Conservation (phyloP, 2,797 vertebrate species). For the Nyctalus aviator region DNA sequence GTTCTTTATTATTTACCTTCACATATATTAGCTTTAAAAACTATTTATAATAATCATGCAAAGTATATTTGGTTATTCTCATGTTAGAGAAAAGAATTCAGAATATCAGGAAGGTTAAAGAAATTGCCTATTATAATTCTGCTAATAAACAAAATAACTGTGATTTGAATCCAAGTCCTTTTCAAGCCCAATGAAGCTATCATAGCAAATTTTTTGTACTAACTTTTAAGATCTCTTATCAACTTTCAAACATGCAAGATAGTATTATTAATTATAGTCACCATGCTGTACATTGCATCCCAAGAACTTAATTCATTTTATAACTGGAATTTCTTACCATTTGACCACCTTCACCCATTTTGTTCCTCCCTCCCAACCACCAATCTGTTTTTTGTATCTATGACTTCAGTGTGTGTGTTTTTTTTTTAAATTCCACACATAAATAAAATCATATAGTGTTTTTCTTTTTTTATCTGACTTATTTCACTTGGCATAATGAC, state of each 20-base stretch:
- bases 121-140: neutral
- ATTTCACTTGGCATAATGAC: neutral
- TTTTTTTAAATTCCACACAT: neutral
- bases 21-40: conserved; percentile 43
- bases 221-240: neutral
- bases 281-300: neutral
- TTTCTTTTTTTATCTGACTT: neutral
- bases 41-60: neutral
- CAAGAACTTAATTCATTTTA: neutral
- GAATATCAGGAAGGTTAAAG: conserved; percentile 38
- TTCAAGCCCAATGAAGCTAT: neutral
- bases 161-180: neutral
- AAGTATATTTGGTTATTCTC: neutral
- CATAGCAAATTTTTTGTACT: neutral
- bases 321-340: neutral
- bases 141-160: neutral
- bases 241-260: neutral
- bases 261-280: neutral
- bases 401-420: neutral
- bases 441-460: neutral
- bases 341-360: neutral
- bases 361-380: neutral
- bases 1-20: conserved; percentile 13
- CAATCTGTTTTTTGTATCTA: neutral
- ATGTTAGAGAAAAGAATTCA: neutral